Base-by-base conservation (phyloP, 2,113 vertebrate genomes). In the Ivindomyrus marchei region DNA sequence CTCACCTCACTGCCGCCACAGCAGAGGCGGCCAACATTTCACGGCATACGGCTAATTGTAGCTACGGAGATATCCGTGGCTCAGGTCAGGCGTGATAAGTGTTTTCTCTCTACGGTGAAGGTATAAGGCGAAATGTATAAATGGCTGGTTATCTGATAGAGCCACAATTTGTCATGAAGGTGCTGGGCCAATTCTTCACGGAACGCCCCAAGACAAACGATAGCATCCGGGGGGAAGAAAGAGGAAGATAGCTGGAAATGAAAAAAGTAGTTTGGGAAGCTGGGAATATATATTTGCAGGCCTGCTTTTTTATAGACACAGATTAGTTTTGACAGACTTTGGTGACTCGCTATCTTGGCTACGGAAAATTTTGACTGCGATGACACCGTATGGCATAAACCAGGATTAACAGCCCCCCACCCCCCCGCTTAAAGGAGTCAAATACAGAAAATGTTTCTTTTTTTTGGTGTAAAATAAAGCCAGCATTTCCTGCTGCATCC, bases 131-230 rank as follows among this genome's bases (percentile, higher is more conserved):
- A 89, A 84, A 91, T 90, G 90, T 89, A 89, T 90, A 92, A 92
- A 88, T 89, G 90, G 27, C 88, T 88, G 90, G 70, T 91, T 92
- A 93, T 92, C 91, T 90, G 91, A 93, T 93, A 89, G 90, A 91
- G 90, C 27, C 53, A 90, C 90, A 93, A 93, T 92, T 93, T 93
- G 92, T 93, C 91, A 92, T 49, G 80, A 88, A 77, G 10, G 45
- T 58, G n/a, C 89, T 9, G 83, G 17, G 62, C 13, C 88, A 52
- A 91, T 93, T 91, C 91, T 89, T 92, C 86, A 85, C 52, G 88
- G 47, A 90, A 91, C 70, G 88, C 45, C n/a, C 52, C 39, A 50
- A 49, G 45, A 90, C n/a, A 62, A 45, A 46, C 19, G 13, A 31
- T 56, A 24, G 50, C 89, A 58, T 90, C 15, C 15, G 24, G 27